These are phyloP conservation scores for Morus bassanus DNA, from an alignment of 2,797 vertebrate genomes.

Conservation along the genomic window DNA sequence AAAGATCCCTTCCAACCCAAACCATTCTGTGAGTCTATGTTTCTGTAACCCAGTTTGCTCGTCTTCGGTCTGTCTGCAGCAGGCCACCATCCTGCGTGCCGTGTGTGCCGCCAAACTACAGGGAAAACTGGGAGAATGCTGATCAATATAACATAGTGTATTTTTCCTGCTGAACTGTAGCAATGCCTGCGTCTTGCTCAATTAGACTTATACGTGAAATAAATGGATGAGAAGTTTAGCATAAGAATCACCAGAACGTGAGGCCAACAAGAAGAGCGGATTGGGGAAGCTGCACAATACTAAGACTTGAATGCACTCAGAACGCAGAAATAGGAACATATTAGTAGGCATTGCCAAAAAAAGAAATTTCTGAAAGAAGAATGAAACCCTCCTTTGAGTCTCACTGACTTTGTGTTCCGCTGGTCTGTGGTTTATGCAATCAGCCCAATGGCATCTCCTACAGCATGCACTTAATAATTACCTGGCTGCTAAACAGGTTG, in stretches of 20 bases:
- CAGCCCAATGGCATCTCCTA: background rate
- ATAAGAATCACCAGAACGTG: rapidly evolving
- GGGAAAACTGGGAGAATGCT: background rate
- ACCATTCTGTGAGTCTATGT: rapidly evolving
- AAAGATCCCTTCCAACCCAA: background rate
- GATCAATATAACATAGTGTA: rapidly evolving
- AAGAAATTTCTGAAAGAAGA: background rate
- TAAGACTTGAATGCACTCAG: background rate
- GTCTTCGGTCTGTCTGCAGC: background rate
- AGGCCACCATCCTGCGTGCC: rapidly evolving
- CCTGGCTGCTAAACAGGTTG: background rate
- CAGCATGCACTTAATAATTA: background rate
- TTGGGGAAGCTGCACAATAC: background rate
- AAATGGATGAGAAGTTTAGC: background rate
- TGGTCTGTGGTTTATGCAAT: background rate
- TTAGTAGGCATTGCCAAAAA: background rate
- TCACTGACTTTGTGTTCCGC: background rate
- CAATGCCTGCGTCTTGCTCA: rapidly evolving
- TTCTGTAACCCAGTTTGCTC: background rate
- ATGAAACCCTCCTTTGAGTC: background rate
- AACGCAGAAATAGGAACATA: background rate
- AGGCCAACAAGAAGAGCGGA: background rate
- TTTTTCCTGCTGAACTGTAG: rapidly evolving
- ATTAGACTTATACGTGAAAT: rapidly evolving
- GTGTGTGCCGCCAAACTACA: background rate